These are phyloP conservation scores for Lasiurus borealis DNA, from an alignment of 2,113 vertebrate species.

Conservation along the genomic window DNA sequence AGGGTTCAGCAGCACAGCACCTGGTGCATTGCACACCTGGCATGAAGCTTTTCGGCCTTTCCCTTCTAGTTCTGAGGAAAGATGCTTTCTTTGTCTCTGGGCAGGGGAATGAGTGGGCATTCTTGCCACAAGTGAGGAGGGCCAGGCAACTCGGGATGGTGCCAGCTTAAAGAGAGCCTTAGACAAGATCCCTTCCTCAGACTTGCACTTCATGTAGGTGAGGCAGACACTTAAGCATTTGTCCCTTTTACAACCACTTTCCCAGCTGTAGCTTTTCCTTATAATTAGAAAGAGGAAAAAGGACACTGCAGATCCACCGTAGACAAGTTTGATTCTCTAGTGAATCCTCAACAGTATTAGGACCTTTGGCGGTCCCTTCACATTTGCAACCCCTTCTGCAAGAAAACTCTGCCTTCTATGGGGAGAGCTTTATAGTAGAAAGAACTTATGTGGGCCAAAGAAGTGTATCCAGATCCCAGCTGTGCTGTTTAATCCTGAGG, in stretches of 20 bases:
- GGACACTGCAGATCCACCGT: neutral
- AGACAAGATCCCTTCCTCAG: neutral
- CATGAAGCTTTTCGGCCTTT: neutral
- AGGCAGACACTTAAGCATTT: neutral
- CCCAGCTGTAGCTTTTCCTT: neutral
- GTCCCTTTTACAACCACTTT: neutral
- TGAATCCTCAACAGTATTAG: neutral
- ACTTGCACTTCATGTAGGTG: too few relatives aligned
- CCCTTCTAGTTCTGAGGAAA: neutral
- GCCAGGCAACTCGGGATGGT: too few relatives aligned
- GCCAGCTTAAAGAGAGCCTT: neutral
- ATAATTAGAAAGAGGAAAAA: neutral
- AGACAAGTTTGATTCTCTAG: neutral
- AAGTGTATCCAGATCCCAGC: neutral
- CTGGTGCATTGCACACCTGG: neutral
- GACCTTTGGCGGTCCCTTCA: neutral
- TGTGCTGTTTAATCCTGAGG: accelerated
- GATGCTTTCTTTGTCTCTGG: neutral
- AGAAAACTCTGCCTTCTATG: neutral
- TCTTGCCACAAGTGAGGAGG: neutral
- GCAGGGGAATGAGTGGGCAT: neutral
- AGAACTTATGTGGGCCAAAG: neutral
- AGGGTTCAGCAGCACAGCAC: neutral
- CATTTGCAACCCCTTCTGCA: neutral
- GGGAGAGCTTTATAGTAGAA: neutral